A percentile compares a stretch with the other conserved stretches of the same genome.
Conservation (phyloP, 2,113 vertebrate genomes). For the Nothocercus julius region DNA sequence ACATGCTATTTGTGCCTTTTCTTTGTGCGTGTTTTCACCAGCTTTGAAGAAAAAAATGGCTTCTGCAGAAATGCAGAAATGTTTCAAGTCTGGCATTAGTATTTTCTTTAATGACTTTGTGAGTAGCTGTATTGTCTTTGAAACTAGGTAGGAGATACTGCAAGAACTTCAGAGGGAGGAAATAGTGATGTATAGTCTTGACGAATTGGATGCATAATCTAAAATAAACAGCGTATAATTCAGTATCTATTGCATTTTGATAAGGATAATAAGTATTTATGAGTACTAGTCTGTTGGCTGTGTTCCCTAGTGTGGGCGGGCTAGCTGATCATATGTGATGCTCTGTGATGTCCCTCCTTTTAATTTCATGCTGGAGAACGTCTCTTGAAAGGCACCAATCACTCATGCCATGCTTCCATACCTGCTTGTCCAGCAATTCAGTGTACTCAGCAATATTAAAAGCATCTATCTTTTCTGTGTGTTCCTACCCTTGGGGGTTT, state of each 20-base stretch:
- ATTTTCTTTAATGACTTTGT: background rate
- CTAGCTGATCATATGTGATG: background rate
- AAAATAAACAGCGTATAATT: background rate
- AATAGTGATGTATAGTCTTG: background rate
- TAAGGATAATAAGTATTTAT: background rate
- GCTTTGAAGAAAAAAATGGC: background rate
- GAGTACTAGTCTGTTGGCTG: background rate
- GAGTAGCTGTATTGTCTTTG: background rate
- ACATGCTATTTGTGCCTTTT: background rate
- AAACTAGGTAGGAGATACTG: background rate
- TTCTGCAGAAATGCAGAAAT: background rate
- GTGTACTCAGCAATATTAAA: background rate
- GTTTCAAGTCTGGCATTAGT: background rate
- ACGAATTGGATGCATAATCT: background rate
- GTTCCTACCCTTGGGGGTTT: background rate
- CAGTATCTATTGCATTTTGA: background rate
- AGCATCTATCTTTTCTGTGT: background rate
- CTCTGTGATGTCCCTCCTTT: background rate
- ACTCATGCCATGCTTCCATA: background rate
- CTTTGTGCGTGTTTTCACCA: background rate
- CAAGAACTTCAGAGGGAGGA: background rate
- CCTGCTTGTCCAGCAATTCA: background rate
- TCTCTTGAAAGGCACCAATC: background rate
- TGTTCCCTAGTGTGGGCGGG: background rate
- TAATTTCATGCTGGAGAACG: background rate